Base-by-base conservation (phyloP, 2,888 invertebrate species). In the Frankliniella intonsa region DNA sequence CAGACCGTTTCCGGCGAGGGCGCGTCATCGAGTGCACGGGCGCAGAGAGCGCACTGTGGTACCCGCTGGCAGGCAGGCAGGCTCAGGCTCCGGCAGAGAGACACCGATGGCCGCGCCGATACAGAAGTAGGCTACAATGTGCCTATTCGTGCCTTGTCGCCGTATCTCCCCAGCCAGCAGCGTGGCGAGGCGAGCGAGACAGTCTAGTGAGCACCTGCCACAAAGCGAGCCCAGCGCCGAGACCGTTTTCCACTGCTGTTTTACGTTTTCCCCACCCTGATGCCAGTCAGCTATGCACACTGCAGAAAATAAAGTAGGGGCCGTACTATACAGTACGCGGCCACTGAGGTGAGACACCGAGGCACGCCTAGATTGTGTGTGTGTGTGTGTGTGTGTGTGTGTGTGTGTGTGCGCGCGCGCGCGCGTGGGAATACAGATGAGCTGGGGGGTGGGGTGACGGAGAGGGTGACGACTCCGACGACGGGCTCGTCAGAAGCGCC, bases 11-110 rank as follows among this genome's bases (percentile, higher is more conserved):
- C 69, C 69, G 69, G 69, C n/a, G n/a, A 50, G 49, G 82, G 81
- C 49, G 83, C 81, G 50, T 82, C 81, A 82, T 83, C 83, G 65
- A 81, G 81, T 12, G 49, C n/a, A 80, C 62, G 22, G 81, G 49
- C 14, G 79, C n/a, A 19, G 69, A 65, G 3, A 38, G 38, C n/a
- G n/a, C n/a, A n/a, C 55, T 51, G 10, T 9, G 55, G 55, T 55
- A 19, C 55, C 55, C 17, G 55, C 55, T 14, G 55, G 55, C 5
- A 19, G 55, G 12, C 17, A 0, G 55, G 55, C 14, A 19, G 38
- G 38, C 38, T 38, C 38, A 38, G 55, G 55, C 55, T 55, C 50
- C 25, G 22, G 82, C 76, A 25, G 83, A 80, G 69, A 81, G 69
- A 80, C 84, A 84, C 14, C 80, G 76, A 27, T 82, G 83, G n/a